Base-by-base conservation (phyloP, 2,888 invertebrate species). In the Muscina levida region DNA sequence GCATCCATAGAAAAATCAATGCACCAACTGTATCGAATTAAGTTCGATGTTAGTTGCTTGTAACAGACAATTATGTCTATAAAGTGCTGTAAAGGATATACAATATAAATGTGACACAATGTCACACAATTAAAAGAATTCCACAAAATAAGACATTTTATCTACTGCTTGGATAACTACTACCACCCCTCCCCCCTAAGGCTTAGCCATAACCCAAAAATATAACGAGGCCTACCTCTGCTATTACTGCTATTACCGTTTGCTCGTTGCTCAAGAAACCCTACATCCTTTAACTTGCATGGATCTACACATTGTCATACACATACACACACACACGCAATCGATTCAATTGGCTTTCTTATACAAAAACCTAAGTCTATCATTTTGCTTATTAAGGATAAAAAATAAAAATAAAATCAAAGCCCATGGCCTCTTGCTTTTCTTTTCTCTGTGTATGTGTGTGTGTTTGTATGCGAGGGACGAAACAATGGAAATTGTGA, bases 91-190 rank as follows among this genome's bases (percentile, higher is more conserved):
- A 51, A 51, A 51, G 51, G 51, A 51, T n/a, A 51, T 19, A 8
- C 46, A 44, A n/a, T 26, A 65, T 13, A 39, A 73, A 26, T 68
- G 67, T 74, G 77, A 68, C 72, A 81, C 72, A 72, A 68, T 81
- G 81, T 72, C 72, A 72, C 74, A 77, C 77, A 77, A 81, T 77
- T 75, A 77, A 56, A 75, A 44, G 73, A 73, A 72, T 77, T 77
- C 51, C 77, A 72, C 67, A 77, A 81, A 72, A 72, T 57, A 67
- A 51, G 48, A 37, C 71, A 65, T 75, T 75, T 75, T 81, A 81
- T 81, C 72, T 70, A 53, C 42, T 70, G 37, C 17, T 22, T 24
- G 39, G 22, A 15, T 37, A 42, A 62, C 70, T 70, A 24, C 51
- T 24, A 24, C 42, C n/a, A n/a, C n/a, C n/a, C n/a, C n/a, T n/a